Conservation (phyloP, 2,888 invertebrate genomes). For the Cecidostiba fungosa region DNA sequence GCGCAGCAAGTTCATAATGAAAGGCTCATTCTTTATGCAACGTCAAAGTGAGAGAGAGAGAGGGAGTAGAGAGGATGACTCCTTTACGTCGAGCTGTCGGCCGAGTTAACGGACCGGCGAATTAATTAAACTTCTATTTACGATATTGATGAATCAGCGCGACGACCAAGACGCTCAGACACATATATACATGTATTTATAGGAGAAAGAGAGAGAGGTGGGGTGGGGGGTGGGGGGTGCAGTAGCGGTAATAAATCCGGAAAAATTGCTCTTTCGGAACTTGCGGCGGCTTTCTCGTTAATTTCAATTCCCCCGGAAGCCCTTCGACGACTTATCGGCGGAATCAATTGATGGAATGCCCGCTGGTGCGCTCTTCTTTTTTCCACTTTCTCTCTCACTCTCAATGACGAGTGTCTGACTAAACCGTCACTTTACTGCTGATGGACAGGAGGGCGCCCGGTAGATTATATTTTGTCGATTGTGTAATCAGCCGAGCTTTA, state of each 20-base stretch:
- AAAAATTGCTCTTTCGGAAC: slow-evolving; percentile 50
- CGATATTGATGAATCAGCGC: slow-evolving; percentile 80
- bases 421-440: too few relatives aligned
- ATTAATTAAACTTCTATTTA: slow-evolving; percentile 80
- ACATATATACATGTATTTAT: background rate
- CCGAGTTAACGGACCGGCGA: slow-evolving; percentile 77
- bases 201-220: background rate
- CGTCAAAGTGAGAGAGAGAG: slow-evolving; percentile 64
- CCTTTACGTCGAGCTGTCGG: slow-evolving; percentile 74
- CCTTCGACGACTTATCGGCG: slow-evolving; percentile 29
- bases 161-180: slow-evolving; percentile 47
- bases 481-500: background rate
- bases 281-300: slow-evolving; percentile 38
- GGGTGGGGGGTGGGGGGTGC: too few relatives aligned
- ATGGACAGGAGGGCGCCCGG: too few relatives aligned
- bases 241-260: slow-evolving; percentile 64
- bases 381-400: background rate
- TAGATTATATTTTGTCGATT: background rate
- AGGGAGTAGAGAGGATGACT: slow-evolving; percentile 52
- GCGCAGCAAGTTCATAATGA: slow-evolving; percentile 68
- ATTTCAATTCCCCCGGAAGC: slow-evolving; percentile 40
- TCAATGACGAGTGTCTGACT: background rate
- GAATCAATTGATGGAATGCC: slow-evolving; percentile 22
- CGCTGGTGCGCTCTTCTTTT: background rate
- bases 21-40: slow-evolving; percentile 70